phyloP scores from a whole-genome alignment of 2,797 vertebrate species.

The Varecia variegata region DNA sequence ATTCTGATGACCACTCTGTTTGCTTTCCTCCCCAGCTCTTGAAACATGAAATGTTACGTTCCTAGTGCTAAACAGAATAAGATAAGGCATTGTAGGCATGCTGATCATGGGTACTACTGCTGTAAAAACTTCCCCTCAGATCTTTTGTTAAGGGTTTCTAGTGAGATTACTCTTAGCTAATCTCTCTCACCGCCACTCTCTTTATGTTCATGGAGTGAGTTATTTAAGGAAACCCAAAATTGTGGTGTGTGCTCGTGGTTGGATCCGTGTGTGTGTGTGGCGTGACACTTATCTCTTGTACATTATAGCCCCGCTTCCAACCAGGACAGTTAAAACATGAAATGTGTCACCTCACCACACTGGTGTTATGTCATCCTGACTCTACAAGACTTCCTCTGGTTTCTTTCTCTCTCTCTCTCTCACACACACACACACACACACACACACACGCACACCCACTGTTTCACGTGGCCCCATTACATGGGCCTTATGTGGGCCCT shows the following conservation, averaged over 20 bases:
- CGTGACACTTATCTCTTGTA: background rate
- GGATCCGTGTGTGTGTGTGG: accelerated
- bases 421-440: background rate
- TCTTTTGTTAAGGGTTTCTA: background rate
- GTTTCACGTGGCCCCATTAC: constrained; percentile 52
- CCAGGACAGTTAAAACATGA: accelerated
- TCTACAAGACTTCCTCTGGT: constrained; percentile 74
- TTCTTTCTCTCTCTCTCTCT: background rate
- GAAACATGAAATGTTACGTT: background rate
- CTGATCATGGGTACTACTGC: accelerated
- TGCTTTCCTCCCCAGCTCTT: background rate
- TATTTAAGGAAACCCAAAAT: background rate
- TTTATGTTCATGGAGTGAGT: background rate
- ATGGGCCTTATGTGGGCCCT: constrained; percentile 72
- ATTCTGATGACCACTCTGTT: background rate
- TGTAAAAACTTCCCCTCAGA: accelerated
- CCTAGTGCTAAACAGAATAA: background rate
- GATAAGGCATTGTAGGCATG: background rate
- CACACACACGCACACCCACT: background rate
- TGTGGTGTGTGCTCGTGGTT: accelerated
- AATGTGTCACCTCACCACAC: background rate
- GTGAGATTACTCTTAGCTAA: accelerated
- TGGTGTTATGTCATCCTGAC: constrained; percentile 52
- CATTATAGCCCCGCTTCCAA: accelerated
- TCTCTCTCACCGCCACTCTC: background rate